Conservation (phyloP, 2,797 vertebrate genomes). For the Anniella stebbinsi region DNA sequence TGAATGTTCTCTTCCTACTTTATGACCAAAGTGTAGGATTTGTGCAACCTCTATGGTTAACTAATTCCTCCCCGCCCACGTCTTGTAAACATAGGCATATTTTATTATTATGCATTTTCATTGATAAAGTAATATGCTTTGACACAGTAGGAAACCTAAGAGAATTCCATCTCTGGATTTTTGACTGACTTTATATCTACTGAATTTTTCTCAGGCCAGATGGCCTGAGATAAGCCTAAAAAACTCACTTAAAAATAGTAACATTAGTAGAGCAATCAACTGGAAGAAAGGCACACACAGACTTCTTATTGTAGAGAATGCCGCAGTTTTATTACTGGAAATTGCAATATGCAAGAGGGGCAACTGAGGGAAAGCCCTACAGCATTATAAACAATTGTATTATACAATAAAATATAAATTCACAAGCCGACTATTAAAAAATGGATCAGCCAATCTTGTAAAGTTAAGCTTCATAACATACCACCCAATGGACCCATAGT, state of each 20-base stretch:
- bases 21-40: neutral
- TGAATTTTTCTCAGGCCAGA: neutral
- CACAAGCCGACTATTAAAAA: neutral
- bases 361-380: neutral
- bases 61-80: neutral
- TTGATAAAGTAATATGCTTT: neutral
- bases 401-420: neutral
- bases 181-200: neutral
- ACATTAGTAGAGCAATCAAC: neutral
- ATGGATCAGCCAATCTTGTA: neutral
- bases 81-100: neutral
- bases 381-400: neutral
- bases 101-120: neutral
- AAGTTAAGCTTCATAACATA: neutral
- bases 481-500: neutral
- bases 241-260: conserved; percentile 1
- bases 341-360: neutral
- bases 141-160: neutral
- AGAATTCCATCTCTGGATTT: neutral
- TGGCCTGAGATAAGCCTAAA: conserved; percentile 9
- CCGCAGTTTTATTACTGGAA: neutral
- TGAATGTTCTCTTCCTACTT: neutral
- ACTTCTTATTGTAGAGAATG: neutral
- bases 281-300: neutral
- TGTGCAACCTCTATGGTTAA: neutral